These are phyloP conservation scores for Pseudococcus longispinus DNA, from an alignment of 2,888 invertebrate genomes.

Conservation along the genomic window DNA sequence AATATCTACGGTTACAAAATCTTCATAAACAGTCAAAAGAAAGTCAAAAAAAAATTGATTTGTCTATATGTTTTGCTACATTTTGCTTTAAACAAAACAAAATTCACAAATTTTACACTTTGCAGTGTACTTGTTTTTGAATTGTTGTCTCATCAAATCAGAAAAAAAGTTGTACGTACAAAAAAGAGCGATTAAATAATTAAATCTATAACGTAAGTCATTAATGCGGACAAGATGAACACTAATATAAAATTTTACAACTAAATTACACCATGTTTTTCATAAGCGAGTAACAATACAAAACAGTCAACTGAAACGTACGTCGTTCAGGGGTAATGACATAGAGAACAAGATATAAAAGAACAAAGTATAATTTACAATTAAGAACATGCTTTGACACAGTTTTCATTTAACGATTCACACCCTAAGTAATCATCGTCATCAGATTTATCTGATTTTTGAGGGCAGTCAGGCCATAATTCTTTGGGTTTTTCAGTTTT, in stretches of 20 bases:
- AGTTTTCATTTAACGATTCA: constrained; percentile 49
- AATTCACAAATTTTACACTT: constrained; percentile 52
- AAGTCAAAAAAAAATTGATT: neutral
- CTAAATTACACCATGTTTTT: constrained; percentile 3
- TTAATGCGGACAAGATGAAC: neutral
- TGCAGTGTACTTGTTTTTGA: neutral
- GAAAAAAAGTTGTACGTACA: neutral
- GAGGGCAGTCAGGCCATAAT: constrained; percentile 13
- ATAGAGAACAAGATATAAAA: constrained; percentile 3
- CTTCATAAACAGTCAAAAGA: neutral
- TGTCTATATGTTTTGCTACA: neutral
- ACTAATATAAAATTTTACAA: constrained; percentile 17
- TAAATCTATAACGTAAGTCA: neutral
- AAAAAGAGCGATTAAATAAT: neutral
- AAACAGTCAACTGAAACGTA: constrained; percentile 20
- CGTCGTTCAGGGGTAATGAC: constrained; percentile 25
- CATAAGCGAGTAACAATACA: constrained; percentile 17
- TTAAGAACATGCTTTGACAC: constrained; percentile 53
- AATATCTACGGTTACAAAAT: neutral
- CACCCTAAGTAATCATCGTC: constrained; percentile 47
- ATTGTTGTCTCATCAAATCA: neutral
- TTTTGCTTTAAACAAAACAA: constrained; percentile 1
- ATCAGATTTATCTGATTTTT: constrained; percentile 41
- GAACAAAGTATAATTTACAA: neutral
- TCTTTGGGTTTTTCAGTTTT: constrained; percentile 28